phyloP scores from a whole-genome alignment of 2,113 vertebrate genomes.

The Hystrix brachyura region DNA sequence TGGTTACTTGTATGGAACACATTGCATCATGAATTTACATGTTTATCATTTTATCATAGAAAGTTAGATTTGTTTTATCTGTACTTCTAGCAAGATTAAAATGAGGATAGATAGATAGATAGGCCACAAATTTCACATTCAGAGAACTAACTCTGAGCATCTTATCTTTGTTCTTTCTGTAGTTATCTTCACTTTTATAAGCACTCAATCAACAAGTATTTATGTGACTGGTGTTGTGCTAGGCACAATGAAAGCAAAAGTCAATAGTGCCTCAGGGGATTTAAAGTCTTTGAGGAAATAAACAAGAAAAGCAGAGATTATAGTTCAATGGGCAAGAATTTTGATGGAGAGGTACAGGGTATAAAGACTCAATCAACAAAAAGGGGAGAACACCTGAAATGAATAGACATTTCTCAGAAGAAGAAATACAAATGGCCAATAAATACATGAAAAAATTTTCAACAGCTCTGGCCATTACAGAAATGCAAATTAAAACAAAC shows the following conservation, averaged over 20 bases:
- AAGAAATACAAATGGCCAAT: neutral
- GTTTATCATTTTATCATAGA: neutral
- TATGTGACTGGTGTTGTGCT: neutral
- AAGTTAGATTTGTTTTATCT: slow-evolving; percentile 35
- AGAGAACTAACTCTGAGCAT: neutral
- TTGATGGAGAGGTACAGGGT: neutral
- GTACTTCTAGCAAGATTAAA: neutral
- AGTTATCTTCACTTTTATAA: slow-evolving; percentile 12
- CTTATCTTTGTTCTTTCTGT: neutral
- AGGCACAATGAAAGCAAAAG: neutral
- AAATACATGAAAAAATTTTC: neutral
- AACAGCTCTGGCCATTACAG: neutral
- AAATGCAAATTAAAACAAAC: neutral
- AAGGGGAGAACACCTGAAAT: neutral
- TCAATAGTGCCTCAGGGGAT: neutral
- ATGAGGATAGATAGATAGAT: neutral
- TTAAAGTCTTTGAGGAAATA: neutral
- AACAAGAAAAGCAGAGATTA: neutral
- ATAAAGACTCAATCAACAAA: neutral
- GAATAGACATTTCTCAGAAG: neutral
- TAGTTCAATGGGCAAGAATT: neutral
- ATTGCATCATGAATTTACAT: neutral
- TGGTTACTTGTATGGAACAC: neutral
- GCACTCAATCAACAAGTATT: neutral
- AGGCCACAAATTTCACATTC: neutral